A percentile compares a stretch with the other conserved stretches of the same genome.
Conservation (phyloP, 2,113 vertebrate species). For the Hepsetus odoe region DNA sequence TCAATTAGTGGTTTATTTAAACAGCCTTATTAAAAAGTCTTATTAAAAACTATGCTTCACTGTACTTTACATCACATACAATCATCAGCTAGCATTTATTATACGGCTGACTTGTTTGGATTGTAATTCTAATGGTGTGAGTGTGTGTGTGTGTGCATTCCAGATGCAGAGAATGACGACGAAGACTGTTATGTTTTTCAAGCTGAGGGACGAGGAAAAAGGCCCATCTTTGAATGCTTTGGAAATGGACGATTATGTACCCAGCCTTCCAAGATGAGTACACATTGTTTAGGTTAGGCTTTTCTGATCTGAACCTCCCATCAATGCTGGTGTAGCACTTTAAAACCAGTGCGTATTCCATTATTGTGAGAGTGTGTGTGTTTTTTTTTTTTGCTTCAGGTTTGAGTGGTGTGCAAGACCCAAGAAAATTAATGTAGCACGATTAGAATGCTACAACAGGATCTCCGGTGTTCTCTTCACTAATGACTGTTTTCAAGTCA, state of each 20-base stretch:
- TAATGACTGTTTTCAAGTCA: conserved; percentile 90
- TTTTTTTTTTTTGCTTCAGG: conserved; percentile 65
- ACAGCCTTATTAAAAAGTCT: no score
- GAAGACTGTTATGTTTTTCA: conserved; percentile 73
- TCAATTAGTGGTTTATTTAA: no score
- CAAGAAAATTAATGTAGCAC: conserved; percentile 75
- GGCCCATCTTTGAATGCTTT: conserved; percentile 92
- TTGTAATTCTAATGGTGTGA: background rate
- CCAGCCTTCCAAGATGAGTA: conserved; percentile 88
- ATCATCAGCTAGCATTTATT: no score
- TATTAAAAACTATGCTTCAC: no score
- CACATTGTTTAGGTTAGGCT: background rate
- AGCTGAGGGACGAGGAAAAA: conserved; percentile 80
- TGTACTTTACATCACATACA: no score
- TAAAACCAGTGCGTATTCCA: no score
- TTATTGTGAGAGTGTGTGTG: background rate
- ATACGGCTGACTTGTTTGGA: no score
- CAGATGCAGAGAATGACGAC: conserved; percentile 69
- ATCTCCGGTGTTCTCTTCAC: conserved; percentile 92
- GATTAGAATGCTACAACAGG: conserved; percentile 87
- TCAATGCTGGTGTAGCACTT: no score
- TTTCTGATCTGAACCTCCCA: background rate
- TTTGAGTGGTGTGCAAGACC: conserved; percentile 89
- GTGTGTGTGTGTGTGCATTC: background rate
- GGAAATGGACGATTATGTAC: conserved; percentile 97